Conservation (phyloP, 1,140 invertebrate genomes). For the Bombus affinis region DNA sequence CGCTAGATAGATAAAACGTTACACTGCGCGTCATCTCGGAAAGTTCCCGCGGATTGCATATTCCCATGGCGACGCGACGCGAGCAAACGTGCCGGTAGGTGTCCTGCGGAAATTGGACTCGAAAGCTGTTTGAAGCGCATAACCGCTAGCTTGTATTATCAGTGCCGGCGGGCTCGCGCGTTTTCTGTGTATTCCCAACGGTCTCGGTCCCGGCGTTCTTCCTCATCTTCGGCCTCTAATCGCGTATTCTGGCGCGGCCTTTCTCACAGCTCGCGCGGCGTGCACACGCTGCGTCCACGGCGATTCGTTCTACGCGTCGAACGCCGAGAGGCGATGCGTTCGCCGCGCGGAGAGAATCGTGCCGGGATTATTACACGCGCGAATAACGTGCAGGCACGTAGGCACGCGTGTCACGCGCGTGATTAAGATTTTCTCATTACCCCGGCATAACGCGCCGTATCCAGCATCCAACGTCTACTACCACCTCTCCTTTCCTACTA, state of each 20-base stretch:
- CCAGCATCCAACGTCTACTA: neutral
- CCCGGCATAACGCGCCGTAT: slow-evolving; percentile 33
- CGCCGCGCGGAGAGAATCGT: slow-evolving; percentile 18
- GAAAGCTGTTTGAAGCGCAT: slow-evolving; percentile 11
- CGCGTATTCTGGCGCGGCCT: slow-evolving; percentile 56
- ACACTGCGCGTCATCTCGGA: neutral
- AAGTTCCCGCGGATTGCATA: neutral
- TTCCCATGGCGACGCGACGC: slow-evolving; percentile 11
- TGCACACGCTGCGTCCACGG: slow-evolving; percentile 30
- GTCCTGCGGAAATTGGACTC: slow-evolving; percentile 22
- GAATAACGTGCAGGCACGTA: slow-evolving; percentile 42
- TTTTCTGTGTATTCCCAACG: slow-evolving; percentile 39
- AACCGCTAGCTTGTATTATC: slow-evolving; percentile 43
- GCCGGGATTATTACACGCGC: slow-evolving; percentile 57
- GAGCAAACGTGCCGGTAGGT: neutral
- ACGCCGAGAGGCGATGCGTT: slow-evolving; percentile 53
- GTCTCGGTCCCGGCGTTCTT: neutral
- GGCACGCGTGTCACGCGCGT: slow-evolving; percentile 56
- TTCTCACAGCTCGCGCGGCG: slow-evolving; percentile 58
- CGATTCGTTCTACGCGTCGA: slow-evolving; percentile 63
- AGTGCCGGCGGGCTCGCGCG: slow-evolving; percentile 24
- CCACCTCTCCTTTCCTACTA: neutral
- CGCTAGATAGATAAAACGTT: neutral
- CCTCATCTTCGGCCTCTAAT: slow-evolving; percentile 47
- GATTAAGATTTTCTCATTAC: slow-evolving; percentile 60